Base-by-base conservation (phyloP, 2,113 vertebrate genomes). In the Alexandromys fortis region DNA sequence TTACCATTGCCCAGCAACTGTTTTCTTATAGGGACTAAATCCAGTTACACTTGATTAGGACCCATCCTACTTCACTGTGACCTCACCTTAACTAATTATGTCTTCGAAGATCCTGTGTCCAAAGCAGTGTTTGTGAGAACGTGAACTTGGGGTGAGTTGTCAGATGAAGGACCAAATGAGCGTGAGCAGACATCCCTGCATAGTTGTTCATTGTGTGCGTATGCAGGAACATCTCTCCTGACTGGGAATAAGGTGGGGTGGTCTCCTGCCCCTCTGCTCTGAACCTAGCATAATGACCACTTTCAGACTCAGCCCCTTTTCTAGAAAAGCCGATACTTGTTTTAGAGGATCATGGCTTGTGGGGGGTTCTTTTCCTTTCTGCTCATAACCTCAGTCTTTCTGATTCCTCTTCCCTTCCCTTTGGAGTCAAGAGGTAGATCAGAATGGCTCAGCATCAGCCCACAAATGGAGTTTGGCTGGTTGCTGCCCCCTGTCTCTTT, bases 31-130 rank as follows among this genome's bases (percentile, higher is more conserved):
- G 45, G 52, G 76, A 78, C 24, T 58, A 58, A 88, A 52, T 55
- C 33, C 21, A 52, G 21, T 61, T 28, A 22, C 11, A 28, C 21
- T 76, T 86, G 85, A n/a, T 88, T 73, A 76, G 72, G 77, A 17
- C 24, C 10, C 22, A 8, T 6, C 22, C 63, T 38, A 2, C 22
- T 86, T 28, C 61, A 61, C 19, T 65, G 24, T 67, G 70, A 75
- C 82, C 42, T 63, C 70, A 21, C 35, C 28, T 87, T n/a, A 38
- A 30, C 78, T 65, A 52, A 24, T 61, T 52, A 45, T 17, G 26
- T 42, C 92, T 93, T 33, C 33, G 30, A 33, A 89, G 30, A 92
- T 35, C 49, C 16, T 33, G 2, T 94, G 85, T 94, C 67, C 58
- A 82, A 79, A 28, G 22, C 72, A 26, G 45, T 42, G 94, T 78